These are phyloP conservation scores for Mesoligia furuncula DNA, from an alignment of 2,888 invertebrate genomes.

Conservation along the genomic window DNA sequence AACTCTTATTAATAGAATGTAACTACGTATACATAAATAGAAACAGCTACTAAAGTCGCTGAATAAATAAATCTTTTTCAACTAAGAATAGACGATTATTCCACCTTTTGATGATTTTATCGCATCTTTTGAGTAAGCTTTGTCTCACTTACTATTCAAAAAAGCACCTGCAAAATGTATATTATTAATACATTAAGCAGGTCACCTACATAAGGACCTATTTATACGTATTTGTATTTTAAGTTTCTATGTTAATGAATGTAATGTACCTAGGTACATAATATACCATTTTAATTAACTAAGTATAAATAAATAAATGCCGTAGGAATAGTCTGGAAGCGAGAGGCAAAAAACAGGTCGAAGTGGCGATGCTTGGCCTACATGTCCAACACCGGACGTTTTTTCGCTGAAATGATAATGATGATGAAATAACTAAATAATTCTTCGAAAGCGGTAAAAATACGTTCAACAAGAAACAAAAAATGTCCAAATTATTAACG, in stretches of 20 bases:
- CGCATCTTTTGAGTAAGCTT: neutral
- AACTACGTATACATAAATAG: slow-evolving; percentile 60
- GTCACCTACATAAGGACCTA: neutral
- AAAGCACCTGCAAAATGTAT: neutral
- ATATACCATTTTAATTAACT: neutral
- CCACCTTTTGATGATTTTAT: slow-evolving; percentile 28
- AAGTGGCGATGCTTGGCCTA: neutral
- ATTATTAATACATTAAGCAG: neutral
- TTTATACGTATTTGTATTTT: too few species aligned
- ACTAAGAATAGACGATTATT: slow-evolving; percentile 44
- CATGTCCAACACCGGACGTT: neutral
- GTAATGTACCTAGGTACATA: neutral
- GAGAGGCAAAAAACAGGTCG: neutral
- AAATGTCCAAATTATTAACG: neutral
- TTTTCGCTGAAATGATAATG: neutral
- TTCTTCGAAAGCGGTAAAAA: neutral
- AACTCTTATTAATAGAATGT: slow-evolving; percentile 63
- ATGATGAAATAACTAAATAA: neutral
- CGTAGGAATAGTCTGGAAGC: neutral
- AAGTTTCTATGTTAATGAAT: neutral
- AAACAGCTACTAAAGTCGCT: slow-evolving; percentile 53
- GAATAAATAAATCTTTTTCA: slow-evolving; percentile 58
- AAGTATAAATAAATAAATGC: neutral
- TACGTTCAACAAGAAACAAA: neutral
- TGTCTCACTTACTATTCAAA: neutral